phyloP scores from a whole-genome alignment of 1,140 invertebrate genomes.

The Drosophila auraria region DNA sequence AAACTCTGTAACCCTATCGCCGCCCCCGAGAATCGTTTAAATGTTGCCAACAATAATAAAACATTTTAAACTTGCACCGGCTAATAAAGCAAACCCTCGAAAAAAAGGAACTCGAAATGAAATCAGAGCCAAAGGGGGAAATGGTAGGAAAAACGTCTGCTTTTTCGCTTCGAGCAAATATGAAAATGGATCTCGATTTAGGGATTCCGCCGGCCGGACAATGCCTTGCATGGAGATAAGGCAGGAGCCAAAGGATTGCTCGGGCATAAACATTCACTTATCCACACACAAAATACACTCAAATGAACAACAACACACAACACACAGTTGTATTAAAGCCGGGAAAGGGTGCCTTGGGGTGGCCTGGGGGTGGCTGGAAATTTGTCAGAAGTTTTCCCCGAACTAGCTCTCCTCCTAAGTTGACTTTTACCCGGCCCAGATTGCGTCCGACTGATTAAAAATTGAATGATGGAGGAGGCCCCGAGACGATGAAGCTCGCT shows the following conservation, averaged over 20 bases:
- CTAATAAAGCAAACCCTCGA: conserved; percentile 48
- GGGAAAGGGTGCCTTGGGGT: background rate
- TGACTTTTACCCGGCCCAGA: conserved; percentile 50
- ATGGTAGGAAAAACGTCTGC: conserved; percentile 47
- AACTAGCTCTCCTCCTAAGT: conserved; percentile 10
- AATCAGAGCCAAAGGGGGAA: conserved; percentile 59
- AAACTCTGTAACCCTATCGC: conserved; percentile 25
- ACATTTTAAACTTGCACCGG: conserved; percentile 54
- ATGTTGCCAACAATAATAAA: conserved; percentile 65
- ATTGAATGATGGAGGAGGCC: conserved; percentile 72
- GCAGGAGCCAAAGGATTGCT: conserved; percentile 32
- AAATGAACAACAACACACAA: conserved; percentile 51
- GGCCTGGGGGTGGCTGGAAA: conserved; percentile 14
- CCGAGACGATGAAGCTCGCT: background rate
- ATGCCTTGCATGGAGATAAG: conserved; percentile 34
- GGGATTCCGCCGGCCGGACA: conserved; percentile 40
- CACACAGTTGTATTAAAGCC: conserved; percentile 55
- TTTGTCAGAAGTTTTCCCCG: conserved; percentile 48
- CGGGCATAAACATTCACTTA: conserved; percentile 78
- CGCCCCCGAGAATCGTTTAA: conserved; percentile 52
- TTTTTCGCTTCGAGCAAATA: conserved; percentile 49
- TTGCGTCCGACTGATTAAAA: conserved; percentile 74
- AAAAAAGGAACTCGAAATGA: conserved; percentile 56
- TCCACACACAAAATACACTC: conserved; percentile 47
- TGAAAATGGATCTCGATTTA: conserved; percentile 59